phyloP scores from a whole-genome alignment of 2,797 vertebrate genomes.

The Sternotherus odoratus region DNA sequence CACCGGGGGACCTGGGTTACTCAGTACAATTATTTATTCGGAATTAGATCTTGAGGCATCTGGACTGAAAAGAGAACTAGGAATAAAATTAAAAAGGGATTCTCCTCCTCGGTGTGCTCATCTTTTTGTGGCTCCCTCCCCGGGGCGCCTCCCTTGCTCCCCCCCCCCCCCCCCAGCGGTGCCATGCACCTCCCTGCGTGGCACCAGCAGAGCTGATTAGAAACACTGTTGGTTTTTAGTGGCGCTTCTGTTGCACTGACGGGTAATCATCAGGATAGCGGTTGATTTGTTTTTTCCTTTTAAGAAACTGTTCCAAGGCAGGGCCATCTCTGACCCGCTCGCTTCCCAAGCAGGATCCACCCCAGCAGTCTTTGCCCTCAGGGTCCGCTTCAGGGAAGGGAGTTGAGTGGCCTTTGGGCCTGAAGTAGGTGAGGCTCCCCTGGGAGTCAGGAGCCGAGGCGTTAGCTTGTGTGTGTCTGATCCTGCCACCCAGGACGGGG shows the following conservation, averaged over 20 bases:
- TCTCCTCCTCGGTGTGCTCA: constrained; percentile 20
- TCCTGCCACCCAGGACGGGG: not conserved
- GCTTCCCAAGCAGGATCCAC: not conserved
- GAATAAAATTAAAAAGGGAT: constrained; percentile 73
- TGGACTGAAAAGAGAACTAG: constrained; percentile 73
- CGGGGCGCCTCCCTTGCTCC: fast-evolving
- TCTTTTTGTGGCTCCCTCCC: fast-evolving
- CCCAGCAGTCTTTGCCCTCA: not conserved
- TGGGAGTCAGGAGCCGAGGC: not conserved
- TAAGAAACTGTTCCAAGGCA: not conserved
- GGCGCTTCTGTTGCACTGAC: fast-evolving
- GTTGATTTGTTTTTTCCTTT: not conserved
- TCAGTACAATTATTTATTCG: constrained; percentile 85
- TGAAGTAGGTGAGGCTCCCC: not conserved
- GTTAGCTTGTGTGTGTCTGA: not conserved
- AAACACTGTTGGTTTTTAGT: fast-evolving
- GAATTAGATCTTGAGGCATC: constrained; percentile 84
- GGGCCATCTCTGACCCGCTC: too few relatives aligned
- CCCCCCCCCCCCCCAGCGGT: fast-evolving
- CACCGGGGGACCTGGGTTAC: constrained; percentile 81
- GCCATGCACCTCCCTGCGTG: not conserved
- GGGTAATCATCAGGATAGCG: not conserved
- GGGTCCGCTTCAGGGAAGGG: not conserved
- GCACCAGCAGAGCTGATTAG: fast-evolving
- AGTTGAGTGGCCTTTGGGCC: not conserved